Percentiles rank a stretch among this genome's conserved stretches.
These are phyloP conservation scores for Brachionus sp. DNA, from an alignment of 1,140 invertebrate genomes.

Conservation along the genomic window DNA sequence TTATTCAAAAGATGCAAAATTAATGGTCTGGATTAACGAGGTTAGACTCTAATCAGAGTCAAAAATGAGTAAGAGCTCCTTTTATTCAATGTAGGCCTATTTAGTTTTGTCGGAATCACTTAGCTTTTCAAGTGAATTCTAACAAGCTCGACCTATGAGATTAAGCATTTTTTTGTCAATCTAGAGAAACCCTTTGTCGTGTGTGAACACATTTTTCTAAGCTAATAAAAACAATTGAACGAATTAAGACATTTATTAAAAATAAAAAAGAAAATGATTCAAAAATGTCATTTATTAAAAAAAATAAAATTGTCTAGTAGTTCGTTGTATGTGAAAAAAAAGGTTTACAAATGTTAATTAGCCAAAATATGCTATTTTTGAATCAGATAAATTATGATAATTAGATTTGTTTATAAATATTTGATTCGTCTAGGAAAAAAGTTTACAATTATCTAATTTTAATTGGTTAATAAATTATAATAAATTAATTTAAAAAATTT, in stretches of 20 bases:
- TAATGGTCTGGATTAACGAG: conserved; percentile 25
- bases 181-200: neutral
- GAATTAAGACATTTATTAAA: conserved; percentile 11
- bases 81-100: neutral
- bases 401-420: too few species aligned
- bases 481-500: neutral
- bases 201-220: neutral
- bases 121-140: conserved; percentile 7
- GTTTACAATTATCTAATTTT: too few species aligned
- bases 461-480: too few species aligned
- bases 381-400: too few species aligned
- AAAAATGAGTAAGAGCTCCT: neutral
- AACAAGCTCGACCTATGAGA: neutral
- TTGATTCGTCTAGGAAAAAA: too few species aligned
- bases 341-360: too few species aligned
- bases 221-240: neutral
- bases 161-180: neutral
- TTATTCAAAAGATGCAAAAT: neutral
- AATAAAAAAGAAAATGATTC: neutral
- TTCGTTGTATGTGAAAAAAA: too few species aligned
- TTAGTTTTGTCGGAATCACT: conserved; percentile 24
- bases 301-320: neutral
- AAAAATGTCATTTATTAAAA: neutral
- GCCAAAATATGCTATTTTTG: too few species aligned
- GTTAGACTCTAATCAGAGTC: neutral